These are phyloP conservation scores for Acheta domesticus DNA, from an alignment of 2,888 invertebrate species.

Conservation along the genomic window DNA sequence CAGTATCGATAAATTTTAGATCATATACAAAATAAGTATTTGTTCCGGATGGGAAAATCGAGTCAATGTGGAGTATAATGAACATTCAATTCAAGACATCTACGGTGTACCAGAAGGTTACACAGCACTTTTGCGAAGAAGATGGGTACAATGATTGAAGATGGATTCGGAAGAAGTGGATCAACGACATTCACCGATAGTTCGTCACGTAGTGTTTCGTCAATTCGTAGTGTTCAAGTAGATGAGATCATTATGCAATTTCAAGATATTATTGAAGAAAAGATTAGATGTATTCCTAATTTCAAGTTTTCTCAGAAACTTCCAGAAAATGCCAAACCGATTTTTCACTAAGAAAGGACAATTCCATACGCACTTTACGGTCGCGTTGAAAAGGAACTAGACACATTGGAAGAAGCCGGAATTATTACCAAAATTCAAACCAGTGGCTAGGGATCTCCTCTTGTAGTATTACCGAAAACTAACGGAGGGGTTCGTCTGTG, in stretches of 20 bases:
- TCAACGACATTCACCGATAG: not conserved
- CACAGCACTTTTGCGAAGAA: not conserved
- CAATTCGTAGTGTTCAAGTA: too few relatives aligned
- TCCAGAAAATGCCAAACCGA: not conserved
- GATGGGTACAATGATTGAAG: not conserved
- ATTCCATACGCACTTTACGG: not conserved
- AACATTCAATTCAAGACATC: not conserved
- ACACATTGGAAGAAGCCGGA: constrained; percentile 6
- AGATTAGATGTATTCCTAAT: constrained; percentile 4
- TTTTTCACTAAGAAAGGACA: not conserved
- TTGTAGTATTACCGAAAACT: constrained; percentile 29
- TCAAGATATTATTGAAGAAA: not conserved
- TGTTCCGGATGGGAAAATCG: not conserved
- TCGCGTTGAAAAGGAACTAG: not conserved
- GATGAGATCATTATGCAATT: too few relatives aligned
- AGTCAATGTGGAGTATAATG: not conserved
- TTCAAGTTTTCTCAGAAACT: not conserved
- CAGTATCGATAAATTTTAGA: not conserved
- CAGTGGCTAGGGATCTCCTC: too few relatives aligned
- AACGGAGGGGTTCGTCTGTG: constrained; percentile 33
- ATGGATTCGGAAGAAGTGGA: not conserved
- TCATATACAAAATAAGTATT: not conserved
- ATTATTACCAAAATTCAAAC: too few relatives aligned
- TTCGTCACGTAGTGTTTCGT: too few relatives aligned
- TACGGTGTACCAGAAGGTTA: not conserved